phyloP scores from a whole-genome alignment of 37 sponge, comb jelly and placozoan genomes.

The Aplysina aerophoba region DNA sequence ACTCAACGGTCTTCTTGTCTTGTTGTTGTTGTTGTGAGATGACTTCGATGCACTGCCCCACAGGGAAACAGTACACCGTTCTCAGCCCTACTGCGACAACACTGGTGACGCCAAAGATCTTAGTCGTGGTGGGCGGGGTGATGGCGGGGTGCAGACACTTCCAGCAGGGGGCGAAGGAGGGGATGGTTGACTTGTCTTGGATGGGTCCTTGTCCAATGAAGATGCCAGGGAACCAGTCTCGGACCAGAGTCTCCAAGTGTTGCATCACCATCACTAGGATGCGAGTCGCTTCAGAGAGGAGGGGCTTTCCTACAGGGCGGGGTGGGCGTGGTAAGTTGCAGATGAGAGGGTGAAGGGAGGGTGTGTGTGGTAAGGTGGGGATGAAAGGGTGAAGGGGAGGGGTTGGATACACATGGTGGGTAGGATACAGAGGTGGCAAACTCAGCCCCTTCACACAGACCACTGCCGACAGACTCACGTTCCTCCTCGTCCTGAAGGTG shows the following conservation, averaged over 20 bases:
- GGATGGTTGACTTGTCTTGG: background rate
- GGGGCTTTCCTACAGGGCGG: background rate
- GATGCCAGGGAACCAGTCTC: conserved; percentile 77
- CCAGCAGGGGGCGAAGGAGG: conserved; percentile 75
- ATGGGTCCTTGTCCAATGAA: background rate
- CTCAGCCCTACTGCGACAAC: background rate
- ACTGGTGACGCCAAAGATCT: background rate
- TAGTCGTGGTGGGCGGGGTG: background rate
- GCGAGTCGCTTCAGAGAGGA: conserved; percentile 49
- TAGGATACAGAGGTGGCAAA: too few species aligned
- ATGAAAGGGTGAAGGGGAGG: background rate
- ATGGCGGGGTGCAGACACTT: conserved; percentile 56
- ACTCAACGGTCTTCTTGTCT: conserved; percentile 44
- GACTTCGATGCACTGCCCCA: conserved; percentile 44
- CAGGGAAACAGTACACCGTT: conserved; percentile 45
- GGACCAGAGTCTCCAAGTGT: conserved; percentile 72
- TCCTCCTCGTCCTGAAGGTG: background rate
- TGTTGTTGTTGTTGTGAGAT: conserved; percentile 7
- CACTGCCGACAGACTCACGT: background rate
- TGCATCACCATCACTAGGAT: conserved; percentile 66
- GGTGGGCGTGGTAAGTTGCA: too few species aligned
- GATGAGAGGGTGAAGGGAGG: background rate
- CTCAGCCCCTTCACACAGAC: background rate
- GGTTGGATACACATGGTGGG: background rate
- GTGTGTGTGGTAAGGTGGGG: background rate